Base-by-base conservation (phyloP, 2,113 vertebrate genomes). In the Prolemur simus region DNA sequence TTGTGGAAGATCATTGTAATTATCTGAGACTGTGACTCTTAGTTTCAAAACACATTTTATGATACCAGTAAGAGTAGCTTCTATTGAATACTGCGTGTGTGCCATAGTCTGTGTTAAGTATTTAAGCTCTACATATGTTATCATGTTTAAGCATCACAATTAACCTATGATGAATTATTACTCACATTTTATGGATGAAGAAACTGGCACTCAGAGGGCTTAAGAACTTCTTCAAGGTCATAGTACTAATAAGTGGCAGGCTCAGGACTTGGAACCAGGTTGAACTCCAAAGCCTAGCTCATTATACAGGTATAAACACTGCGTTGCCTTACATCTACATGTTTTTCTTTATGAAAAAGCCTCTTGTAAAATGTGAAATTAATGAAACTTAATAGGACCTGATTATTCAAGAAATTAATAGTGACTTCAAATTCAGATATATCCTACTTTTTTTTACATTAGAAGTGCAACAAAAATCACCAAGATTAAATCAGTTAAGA, bases 41-140 rank as follows among this genome's bases (percentile, higher is more conserved):
- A 76, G 68, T 94, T 87, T 94, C 58, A 85, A 90, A 89, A 64
- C 60, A 21, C 18, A 42, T 82, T 85, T 93, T 93, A 54, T 96
- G 77, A 54, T 56, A 25, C 63, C 76, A 87, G 15, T 42, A 95
- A 93, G 54, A 74, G 8, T 58, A 54, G 20, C 60, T 78, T 95
- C 37, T 49, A 8, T 60, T 69, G 37, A 85, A 37, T 89, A 34
- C 39, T 64, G 1, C 8, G 3, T 71, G 0, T 58, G 63, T 68
- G 37, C 81, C 54, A 3, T 58, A 21, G 39, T 23, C 13, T 56
- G 2, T 94, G 68, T 42, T 49, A 78, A 77, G 39, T 84, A 21
- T 56, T 60, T 94, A 95, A 89, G 39, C 7, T 56, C 29, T 87
- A n/a, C 45, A 4, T 80, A 1, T 87, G 29, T 54, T 84, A 66